Conservation (phyloP, 2,888 invertebrate species). For the Drosophila anomalata region DNA sequence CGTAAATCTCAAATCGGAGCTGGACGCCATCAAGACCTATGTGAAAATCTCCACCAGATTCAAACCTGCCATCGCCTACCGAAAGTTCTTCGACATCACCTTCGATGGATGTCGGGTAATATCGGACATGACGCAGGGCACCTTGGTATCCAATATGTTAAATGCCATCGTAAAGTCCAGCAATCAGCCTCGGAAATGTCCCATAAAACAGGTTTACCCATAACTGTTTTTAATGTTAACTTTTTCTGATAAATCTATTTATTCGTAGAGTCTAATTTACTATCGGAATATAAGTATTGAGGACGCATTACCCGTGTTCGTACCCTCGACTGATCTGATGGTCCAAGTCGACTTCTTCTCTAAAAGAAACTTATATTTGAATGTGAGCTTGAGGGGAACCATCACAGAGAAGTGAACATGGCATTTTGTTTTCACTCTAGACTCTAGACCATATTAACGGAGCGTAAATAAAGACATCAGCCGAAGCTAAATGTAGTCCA, state of each 20-base stretch:
- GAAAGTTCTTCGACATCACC: conserved; percentile 36
- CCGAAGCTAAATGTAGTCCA: neutral
- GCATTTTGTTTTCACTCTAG: neutral
- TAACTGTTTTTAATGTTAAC: neutral
- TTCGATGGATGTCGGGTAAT: conserved; percentile 52
- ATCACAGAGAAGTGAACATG: conserved; percentile 6
- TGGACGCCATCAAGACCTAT: conserved; percentile 18
- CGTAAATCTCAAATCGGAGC: conserved; percentile 8
- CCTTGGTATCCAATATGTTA: conserved; percentile 37
- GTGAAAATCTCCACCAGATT: conserved; percentile 27
- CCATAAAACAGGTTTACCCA: conserved; percentile 28
- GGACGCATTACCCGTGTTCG: conserved; percentile 48
- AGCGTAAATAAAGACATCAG: conserved; percentile 9
- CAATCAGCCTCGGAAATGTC: conserved; percentile 51
- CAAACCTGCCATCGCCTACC: conserved; percentile 2
- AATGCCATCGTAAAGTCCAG: conserved; percentile 37
- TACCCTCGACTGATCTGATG: conserved; percentile 40
- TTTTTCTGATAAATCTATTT: neutral
- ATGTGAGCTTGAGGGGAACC: conserved; percentile 26
- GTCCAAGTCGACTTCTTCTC: conserved; percentile 24
- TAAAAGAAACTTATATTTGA: conserved; percentile 27
- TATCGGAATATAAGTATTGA: conserved; percentile 56
- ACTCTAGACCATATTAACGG: conserved; percentile 5
- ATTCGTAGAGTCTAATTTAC: conserved; percentile 49
- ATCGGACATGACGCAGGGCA: conserved; percentile 19